These are phyloP conservation scores for Caloenas nicobarica DNA, from an alignment of 2,113 vertebrate genomes.

Conservation along the genomic window DNA sequence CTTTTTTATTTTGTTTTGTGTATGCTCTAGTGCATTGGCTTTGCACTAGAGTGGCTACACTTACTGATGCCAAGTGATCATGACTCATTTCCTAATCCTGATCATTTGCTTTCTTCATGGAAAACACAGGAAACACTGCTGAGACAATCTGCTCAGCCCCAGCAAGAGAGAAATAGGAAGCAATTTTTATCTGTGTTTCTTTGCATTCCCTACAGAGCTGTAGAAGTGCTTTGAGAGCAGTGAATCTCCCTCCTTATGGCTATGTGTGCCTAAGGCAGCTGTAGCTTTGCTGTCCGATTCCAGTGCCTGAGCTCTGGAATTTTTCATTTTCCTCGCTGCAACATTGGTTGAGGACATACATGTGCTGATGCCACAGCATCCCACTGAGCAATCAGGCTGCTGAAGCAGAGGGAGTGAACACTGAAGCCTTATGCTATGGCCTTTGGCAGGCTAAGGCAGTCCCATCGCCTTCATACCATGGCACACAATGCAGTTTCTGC, in stretches of 20 bases:
- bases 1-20: background rate
- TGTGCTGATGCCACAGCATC: background rate
- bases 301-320: background rate
- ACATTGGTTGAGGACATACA: rapidly evolving
- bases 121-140: slow-evolving; percentile 29
- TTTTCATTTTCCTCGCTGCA: background rate
- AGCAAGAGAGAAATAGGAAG: background rate
- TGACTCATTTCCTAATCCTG: slow-evolving; percentile 47
- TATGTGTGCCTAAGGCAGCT: background rate
- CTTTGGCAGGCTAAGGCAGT: background rate
- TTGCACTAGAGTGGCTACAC: background rate
- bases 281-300: background rate
- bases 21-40: background rate
- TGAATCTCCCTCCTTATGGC: background rate
- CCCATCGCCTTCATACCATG: rapidly evolving
- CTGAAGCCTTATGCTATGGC: background rate
- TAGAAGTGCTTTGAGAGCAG: background rate
- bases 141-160: slow-evolving; percentile 57
- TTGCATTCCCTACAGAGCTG: background rate
- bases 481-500: background rate
- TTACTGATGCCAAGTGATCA: background rate
- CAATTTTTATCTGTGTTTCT: background rate
- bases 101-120: slow-evolving; percentile 17
- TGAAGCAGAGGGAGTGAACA: background rate
- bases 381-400: background rate